Conservation (phyloP, 2,888 invertebrate genomes). For the Lasioglossum calceatum region DNA sequence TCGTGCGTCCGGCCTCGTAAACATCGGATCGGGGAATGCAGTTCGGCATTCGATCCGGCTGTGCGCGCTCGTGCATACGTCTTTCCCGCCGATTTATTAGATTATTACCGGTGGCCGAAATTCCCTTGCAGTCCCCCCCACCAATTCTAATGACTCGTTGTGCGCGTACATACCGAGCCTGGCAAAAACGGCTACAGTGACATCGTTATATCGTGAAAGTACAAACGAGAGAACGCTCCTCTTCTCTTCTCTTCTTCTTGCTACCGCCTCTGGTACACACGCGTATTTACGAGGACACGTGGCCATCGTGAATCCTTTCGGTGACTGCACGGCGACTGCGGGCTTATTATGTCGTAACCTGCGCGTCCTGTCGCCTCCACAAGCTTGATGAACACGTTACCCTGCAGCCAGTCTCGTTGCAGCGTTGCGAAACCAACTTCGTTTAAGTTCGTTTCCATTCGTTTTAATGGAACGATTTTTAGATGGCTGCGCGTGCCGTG, state of each 20-base stretch:
- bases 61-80: constrained; percentile 38
- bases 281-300: constrained; percentile 40
- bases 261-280: not conserved
- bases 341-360: constrained; percentile 33
- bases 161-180: not conserved
- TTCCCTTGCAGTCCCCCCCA: not conserved
- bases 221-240: not conserved
- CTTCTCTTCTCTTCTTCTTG: not conserved
- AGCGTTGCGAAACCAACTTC: not conserved
- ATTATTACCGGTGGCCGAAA: constrained; percentile 72
- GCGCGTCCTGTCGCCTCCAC: not conserved
- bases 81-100: constrained; percentile 75
- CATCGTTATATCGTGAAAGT: constrained; percentile 45
- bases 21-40: constrained; percentile 72
- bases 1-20: constrained; percentile 74
- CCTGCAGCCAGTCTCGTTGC: not conserved
- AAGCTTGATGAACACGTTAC: constrained; percentile 12
- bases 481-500: not conserved
- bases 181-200: constrained; percentile 32
- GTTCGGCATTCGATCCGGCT: constrained; percentile 39
- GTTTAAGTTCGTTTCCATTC: not conserved
- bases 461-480: not conserved
- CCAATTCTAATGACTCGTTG: constrained; percentile 41
- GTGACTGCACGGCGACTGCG: constrained; percentile 2
- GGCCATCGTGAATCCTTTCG: constrained; percentile 8